Conservation (phyloP, 2,888 invertebrate genomes). For the Scaptodrosophila latifasciaeformis region DNA sequence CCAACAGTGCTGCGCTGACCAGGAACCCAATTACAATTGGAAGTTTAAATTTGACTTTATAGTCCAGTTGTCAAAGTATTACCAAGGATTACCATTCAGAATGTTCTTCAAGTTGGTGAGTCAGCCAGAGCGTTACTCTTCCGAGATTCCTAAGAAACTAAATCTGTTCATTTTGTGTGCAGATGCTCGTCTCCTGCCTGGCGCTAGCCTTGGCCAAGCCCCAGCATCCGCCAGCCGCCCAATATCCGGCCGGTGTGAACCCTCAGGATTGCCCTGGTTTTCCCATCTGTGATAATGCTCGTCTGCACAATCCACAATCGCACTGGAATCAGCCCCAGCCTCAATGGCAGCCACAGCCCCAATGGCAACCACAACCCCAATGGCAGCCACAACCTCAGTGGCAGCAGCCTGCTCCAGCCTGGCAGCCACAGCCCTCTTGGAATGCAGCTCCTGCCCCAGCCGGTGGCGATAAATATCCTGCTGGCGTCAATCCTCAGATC, state of each 20-base stretch:
- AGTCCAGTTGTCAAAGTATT: constrained; percentile 72
- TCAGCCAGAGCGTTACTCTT: constrained; percentile 14
- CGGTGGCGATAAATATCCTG: constrained; percentile 75
- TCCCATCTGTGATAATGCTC: constrained; percentile 77
- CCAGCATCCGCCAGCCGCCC: constrained; percentile 73
- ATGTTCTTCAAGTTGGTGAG: constrained; percentile 76
- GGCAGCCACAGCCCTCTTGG: constrained; percentile 63
- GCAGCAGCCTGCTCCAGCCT: constrained; percentile 47
- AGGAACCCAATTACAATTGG: constrained; percentile 75
- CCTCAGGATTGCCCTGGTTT: constrained; percentile 76
- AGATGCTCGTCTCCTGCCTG: constrained; percentile 64
- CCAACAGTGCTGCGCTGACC: constrained; percentile 72
- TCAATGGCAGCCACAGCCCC: constrained; percentile 50
- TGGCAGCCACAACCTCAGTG: constrained; percentile 58
- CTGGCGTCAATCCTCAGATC: constrained; percentile 75
- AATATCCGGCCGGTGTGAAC: constrained; percentile 76
- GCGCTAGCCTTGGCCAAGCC: constrained; percentile 72
- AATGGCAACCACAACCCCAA: constrained; percentile 65
- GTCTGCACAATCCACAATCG: constrained; percentile 72
- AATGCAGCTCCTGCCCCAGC: constrained; percentile 65
- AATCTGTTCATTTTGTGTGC: neutral
- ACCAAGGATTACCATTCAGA: constrained; percentile 49
- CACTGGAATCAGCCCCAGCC: constrained; percentile 69
- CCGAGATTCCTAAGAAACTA: neutral
- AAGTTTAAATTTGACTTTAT: constrained; percentile 75